Percentiles rank a stretch among this genome's conserved stretches.
Conservation (phyloP, 1,140 invertebrate genomes). For the Drosophila kanapiae region DNA sequence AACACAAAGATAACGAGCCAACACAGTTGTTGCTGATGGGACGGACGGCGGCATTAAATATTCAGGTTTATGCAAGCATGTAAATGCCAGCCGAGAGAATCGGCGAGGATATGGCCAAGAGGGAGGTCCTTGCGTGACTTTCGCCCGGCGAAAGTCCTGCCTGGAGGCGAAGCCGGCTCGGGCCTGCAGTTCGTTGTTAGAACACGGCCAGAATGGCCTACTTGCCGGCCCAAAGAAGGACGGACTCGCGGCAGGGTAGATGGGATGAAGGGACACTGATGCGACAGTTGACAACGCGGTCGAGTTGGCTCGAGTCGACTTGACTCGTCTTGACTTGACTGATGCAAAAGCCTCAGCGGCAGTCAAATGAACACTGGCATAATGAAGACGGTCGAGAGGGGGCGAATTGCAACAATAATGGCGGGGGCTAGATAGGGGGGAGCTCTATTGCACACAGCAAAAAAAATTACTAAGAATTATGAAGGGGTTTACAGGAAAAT, state of each 20-base stretch:
- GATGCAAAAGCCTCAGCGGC: constrained; percentile 47
- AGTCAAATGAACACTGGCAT: constrained; percentile 65
- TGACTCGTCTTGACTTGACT: constrained; percentile 66
- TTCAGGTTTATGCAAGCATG: constrained; percentile 79
- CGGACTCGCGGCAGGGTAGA: no score
- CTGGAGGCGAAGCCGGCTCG: constrained; percentile 17
- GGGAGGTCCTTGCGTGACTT: constrained; percentile 58
- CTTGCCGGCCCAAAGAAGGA: constrained; percentile 43
- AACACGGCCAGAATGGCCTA: constrained; percentile 74
- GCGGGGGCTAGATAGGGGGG: not conserved
- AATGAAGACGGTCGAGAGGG: constrained; percentile 43
- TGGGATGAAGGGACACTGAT: constrained; percentile 2
- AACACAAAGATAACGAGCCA: constrained; percentile 73
- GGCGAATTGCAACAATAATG: constrained; percentile 9
- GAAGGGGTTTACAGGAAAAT: not conserved
- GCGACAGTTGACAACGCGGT: constrained; percentile 62
- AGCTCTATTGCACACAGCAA: constrained; percentile 6
- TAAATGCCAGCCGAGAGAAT: constrained; percentile 62
- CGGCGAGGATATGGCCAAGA: constrained; percentile 14
- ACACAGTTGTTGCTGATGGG: constrained; percentile 40
- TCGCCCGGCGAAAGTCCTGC: constrained; percentile 42
- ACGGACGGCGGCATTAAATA: constrained; percentile 57
- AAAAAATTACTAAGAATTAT: constrained; percentile 3
- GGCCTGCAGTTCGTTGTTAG: constrained; percentile 28
- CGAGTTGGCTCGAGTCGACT: constrained; percentile 60